Conservation (phyloP, 2,888 invertebrate genomes). For the Eremobia ochroleuca region DNA sequence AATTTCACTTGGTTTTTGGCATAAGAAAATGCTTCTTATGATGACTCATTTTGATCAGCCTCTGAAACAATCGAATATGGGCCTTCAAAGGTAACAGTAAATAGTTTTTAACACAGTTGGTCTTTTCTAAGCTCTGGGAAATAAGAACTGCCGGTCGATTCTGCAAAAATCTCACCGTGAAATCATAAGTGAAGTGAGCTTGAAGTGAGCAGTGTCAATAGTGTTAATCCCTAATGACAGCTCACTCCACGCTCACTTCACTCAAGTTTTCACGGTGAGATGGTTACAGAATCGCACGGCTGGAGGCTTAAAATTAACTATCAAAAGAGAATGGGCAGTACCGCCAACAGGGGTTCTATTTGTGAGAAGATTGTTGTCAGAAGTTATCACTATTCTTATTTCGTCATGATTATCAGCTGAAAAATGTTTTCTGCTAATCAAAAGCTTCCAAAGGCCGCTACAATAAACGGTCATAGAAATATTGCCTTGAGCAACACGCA, state of each 20-base stretch:
- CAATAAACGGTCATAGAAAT: background rate
- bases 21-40: background rate
- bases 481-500: background rate
- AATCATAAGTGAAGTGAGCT: no score
- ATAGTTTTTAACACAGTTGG: background rate
- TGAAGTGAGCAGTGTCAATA: no score
- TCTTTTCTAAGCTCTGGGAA: background rate
- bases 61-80: background rate
- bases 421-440: no score
- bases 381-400: background rate
- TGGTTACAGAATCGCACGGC: no score
- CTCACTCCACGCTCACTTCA: no score
- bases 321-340: background rate
- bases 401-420: background rate
- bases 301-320: background rate
- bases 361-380: background rate
- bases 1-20: conserved; percentile 52
- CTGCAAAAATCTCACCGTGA: no score
- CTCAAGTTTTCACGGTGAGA: no score
- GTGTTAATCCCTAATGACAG: no score
- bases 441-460: background rate
- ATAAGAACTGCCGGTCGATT: no score
- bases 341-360: background rate
- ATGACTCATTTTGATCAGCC: conserved; percentile 1
- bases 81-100: background rate